Percentiles rank a stretch among this genome's conserved stretches.
phyloP scores from a whole-genome alignment of 2,888 invertebrate species.

The Neoaliturus tenellus region DNA sequence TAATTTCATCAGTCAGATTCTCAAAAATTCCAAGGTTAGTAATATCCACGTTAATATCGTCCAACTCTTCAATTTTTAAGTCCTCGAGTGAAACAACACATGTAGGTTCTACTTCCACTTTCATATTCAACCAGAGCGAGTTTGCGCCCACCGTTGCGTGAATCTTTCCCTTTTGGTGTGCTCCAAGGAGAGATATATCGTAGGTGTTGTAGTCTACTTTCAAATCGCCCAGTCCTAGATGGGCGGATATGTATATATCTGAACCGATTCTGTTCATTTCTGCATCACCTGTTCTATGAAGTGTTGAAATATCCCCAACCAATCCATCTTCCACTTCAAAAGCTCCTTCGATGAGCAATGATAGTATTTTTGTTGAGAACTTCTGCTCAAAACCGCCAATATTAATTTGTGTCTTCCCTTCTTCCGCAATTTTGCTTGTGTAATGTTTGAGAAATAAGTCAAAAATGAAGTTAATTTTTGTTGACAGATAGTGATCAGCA shows the following conservation, averaged over 20 bases:
- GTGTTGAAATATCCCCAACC: conserved; percentile 1
- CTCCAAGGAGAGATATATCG: conserved; percentile 33
- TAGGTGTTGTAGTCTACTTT: conserved; percentile 22
- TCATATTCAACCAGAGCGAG: conserved; percentile 25
- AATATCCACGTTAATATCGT: conserved; percentile 23
- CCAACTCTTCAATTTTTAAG: conserved; percentile 10
- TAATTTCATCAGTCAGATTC: conserved; percentile 39
- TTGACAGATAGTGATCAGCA: neutral
- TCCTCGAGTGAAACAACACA: neutral
- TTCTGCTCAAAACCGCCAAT: conserved; percentile 17
- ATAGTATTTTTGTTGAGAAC: conserved; percentile 12
- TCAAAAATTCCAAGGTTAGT: conserved; percentile 36
- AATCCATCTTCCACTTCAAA: conserved; percentile 1
- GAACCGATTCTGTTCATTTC: conserved; percentile 12
- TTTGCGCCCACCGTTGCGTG: neutral
- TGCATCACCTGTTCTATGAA: conserved; percentile 35
- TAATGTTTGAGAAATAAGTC: conserved; percentile 37
- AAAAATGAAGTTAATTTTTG: conserved; percentile 29
- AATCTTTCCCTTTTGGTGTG: conserved; percentile 28
- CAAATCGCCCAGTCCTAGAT: conserved; percentile 9
- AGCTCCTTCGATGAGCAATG: conserved; percentile 26
- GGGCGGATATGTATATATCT: neutral
- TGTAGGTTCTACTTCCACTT: neutral
- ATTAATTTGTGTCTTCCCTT: neutral
- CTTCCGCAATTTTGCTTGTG: neutral